These are phyloP conservation scores for Autographa pulchrina DNA, from an alignment of 2,888 invertebrate genomes.

Conservation along the genomic window DNA sequence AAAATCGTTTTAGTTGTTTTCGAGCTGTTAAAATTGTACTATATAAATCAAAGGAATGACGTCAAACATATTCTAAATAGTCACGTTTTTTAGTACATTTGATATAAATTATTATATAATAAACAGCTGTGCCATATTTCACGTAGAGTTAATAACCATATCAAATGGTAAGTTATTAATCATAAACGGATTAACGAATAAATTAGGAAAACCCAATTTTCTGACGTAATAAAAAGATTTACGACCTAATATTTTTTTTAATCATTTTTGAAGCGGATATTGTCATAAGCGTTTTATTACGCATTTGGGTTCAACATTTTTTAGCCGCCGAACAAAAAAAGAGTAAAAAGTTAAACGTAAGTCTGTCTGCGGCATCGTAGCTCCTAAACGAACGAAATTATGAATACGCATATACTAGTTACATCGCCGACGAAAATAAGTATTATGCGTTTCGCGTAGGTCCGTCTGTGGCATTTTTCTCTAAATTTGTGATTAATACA, in stretches of 20 bases:
- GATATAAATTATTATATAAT: neutral
- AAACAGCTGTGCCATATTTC: neutral
- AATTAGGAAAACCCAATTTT: neutral
- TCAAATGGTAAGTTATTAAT: neutral
- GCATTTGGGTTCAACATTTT: neutral
- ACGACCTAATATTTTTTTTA: neutral
- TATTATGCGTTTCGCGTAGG: no score
- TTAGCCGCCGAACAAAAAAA: neutral
- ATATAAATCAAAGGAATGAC: no score
- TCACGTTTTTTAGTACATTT: neutral
- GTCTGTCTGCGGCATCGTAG: no score
- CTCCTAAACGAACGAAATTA: no score
- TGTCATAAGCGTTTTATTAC: neutral
- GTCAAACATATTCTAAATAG: neutral
- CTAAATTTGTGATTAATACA: no score
- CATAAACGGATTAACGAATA: neutral
- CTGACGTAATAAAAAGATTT: neutral
- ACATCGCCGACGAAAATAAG: no score
- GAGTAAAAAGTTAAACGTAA: neutral
- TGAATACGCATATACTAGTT: no score
- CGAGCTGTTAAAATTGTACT: no score
- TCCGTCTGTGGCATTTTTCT: no score
- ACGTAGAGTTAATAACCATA: neutral
- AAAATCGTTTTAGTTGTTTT: no score
- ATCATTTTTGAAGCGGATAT: neutral